Percentiles rank a stretch among this genome's conserved stretches.
Conservation (phyloP, 2,888 invertebrate genomes). For the Troides helena region DNA sequence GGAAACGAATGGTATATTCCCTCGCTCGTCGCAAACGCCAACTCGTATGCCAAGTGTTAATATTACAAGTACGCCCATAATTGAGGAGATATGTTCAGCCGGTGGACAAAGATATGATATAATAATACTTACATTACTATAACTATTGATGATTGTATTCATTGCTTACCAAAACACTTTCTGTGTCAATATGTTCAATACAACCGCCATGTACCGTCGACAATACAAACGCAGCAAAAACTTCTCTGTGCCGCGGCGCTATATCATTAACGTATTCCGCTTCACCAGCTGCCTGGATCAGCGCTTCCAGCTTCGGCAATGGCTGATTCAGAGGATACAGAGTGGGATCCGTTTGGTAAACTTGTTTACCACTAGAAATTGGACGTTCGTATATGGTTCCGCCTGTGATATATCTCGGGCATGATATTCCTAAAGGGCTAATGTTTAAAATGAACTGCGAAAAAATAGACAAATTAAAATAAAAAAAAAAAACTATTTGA, state of each 20-base stretch:
- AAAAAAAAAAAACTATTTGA: too few relatives aligned
- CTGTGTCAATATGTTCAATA: conserved; percentile 79
- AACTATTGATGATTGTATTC: not conserved
- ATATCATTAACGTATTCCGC: conserved; percentile 84
- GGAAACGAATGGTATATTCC: too few relatives aligned
- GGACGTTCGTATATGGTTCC: conserved; percentile 75
- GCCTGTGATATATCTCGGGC: conserved; percentile 71
- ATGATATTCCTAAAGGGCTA: conserved; percentile 63
- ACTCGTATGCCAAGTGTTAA: too few relatives aligned
- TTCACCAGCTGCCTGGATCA: conserved; percentile 83
- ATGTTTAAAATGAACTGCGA: conserved; percentile 81
- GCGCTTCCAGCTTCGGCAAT: conserved; percentile 82
- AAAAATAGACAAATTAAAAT: not conserved
- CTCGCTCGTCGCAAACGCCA: too few relatives aligned
- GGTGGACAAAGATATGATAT: too few relatives aligned
- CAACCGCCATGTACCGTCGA: conserved; percentile 79
- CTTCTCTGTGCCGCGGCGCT: conserved; percentile 79
- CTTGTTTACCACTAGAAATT: conserved; percentile 81
- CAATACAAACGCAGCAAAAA: conserved; percentile 84
- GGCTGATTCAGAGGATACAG: conserved; percentile 86
- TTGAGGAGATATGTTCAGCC: too few relatives aligned
- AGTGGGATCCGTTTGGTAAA: conserved; percentile 81
- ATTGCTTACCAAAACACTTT: conserved; percentile 79
- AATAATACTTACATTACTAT: too few relatives aligned
- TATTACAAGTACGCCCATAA: too few relatives aligned